A percentile compares a stretch with the other conserved stretches of the same genome.
Evolutionary conservation across 2,888 invertebrate species (phyloP).

Genomic region (Nezara viridula): DNA sequence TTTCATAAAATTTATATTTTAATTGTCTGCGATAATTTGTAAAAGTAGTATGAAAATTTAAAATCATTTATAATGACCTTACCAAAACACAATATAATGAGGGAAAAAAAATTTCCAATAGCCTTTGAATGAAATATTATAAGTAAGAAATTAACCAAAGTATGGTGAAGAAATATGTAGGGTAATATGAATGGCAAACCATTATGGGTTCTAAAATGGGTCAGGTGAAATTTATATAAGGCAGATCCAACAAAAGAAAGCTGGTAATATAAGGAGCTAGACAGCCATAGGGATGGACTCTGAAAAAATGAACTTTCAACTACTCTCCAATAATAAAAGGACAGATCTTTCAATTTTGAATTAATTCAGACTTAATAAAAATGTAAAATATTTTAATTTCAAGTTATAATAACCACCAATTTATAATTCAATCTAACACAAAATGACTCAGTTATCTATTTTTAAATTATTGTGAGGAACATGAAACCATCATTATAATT

Average conservation of each 20-base stretch:
- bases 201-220: background rate
- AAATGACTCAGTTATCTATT: constrained; percentile 16
- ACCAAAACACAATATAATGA: background rate
- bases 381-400: background rate
- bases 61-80: background rate
- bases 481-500: background rate
- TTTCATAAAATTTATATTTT: background rate
- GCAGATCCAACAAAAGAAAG: background rate
- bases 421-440: background rate
- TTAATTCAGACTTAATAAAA: background rate
- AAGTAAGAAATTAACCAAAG: background rate
- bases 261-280: background rate
- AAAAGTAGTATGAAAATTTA: background rate
- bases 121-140: background rate
- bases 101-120: background rate
- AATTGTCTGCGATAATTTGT: background rate
- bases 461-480: background rate
- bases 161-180: background rate
- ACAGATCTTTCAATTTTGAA: background rate
- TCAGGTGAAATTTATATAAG: background rate
- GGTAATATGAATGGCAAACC: no score
- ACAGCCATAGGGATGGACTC: background rate
- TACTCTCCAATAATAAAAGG: background rate
- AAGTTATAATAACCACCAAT: background rate
- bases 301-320: background rate